Percentiles rank a stretch among this genome's conserved stretches.
Evolutionary conservation across 2,888 invertebrate genomes (phyloP).

Genomic region (Fissipunctia ypsillon): DNA sequence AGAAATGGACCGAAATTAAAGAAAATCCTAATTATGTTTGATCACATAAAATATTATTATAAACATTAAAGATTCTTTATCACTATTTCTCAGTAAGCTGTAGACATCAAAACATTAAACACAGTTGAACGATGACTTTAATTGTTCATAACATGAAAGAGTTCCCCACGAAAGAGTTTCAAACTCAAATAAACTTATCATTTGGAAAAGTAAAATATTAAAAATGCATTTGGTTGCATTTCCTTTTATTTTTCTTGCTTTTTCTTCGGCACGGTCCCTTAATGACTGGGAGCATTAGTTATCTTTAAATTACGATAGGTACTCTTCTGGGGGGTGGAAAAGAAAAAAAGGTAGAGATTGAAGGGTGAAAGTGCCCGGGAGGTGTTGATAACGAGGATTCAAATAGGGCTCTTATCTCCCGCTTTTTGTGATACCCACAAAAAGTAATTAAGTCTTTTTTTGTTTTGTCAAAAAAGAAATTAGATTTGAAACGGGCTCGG

Average conservation of each 20-base stretch:
- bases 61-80: conserved; percentile 39
- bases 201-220: conserved; percentile 73
- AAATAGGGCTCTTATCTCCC: conserved; percentile 86
- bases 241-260: conserved; percentile 68
- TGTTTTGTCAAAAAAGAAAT: conserved; percentile 83
- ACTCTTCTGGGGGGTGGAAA: conserved; percentile 74
- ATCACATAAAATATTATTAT: too few species aligned
- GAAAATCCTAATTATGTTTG: conserved; percentile 51
- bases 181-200: conserved; percentile 54
- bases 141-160: conserved; percentile 31
- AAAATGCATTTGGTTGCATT: conserved; percentile 87
- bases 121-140: conserved; percentile 30
- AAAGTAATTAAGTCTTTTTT: conserved; percentile 88
- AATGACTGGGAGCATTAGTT: conserved; percentile 88
- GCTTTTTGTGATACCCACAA: conserved; percentile 84
- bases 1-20: conserved; percentile 58
- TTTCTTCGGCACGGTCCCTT: conserved; percentile 78
- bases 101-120: conserved; percentile 28
- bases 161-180: conserved; percentile 33
- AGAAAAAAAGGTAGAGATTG: conserved; percentile 78
- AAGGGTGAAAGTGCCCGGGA: conserved; percentile 84
- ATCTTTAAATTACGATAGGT: conserved; percentile 89
- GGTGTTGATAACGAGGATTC: conserved; percentile 86
- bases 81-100: conserved; percentile 20
- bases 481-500: conserved; percentile 80